A percentile compares a stretch with the other conserved stretches of the same genome.
Conservation (phyloP, 2,888 invertebrate species). For the Eupithecia subumbrata region DNA sequence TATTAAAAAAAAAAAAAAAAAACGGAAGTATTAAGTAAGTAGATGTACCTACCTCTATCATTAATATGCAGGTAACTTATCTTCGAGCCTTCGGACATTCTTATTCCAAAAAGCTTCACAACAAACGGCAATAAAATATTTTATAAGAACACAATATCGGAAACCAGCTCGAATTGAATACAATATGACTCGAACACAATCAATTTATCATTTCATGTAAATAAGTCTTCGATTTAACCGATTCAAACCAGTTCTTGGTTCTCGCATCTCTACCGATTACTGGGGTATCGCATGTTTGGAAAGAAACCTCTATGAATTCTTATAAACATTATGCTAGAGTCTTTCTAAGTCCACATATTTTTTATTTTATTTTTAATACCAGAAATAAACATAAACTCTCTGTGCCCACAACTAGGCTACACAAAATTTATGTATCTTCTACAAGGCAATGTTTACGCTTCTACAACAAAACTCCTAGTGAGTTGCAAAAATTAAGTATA, state of each 20-base stretch:
- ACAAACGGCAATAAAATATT: conserved; percentile 20
- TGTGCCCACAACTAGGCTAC: no score
- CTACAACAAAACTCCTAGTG: no score
- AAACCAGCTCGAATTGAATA: conserved; percentile 27
- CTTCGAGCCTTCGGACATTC: conserved; percentile 3
- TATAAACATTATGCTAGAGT: no score
- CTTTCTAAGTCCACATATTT: no score
- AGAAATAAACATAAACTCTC: no score
- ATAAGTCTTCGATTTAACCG: conserved; percentile 56
- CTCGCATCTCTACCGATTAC: conserved; percentile 49
- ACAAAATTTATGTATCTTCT: no score
- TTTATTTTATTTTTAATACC: no score
- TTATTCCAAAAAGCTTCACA: conserved; percentile 5
- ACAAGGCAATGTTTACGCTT: no score
- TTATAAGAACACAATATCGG: conserved; percentile 43
- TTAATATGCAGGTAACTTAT: not conserved
- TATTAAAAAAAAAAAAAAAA: no score
- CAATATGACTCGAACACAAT: conserved; percentile 45
- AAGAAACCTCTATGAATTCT: not conserved
- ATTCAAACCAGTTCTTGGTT: conserved; percentile 56
- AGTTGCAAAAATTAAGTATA: no score
- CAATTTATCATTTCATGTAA: conserved; percentile 68
- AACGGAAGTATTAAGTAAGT: not conserved
- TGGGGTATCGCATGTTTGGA: conserved; percentile 13
- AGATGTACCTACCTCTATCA: not conserved